Conservation (phyloP, 2,888 invertebrate genomes). For the Nomada ruficornis region DNA sequence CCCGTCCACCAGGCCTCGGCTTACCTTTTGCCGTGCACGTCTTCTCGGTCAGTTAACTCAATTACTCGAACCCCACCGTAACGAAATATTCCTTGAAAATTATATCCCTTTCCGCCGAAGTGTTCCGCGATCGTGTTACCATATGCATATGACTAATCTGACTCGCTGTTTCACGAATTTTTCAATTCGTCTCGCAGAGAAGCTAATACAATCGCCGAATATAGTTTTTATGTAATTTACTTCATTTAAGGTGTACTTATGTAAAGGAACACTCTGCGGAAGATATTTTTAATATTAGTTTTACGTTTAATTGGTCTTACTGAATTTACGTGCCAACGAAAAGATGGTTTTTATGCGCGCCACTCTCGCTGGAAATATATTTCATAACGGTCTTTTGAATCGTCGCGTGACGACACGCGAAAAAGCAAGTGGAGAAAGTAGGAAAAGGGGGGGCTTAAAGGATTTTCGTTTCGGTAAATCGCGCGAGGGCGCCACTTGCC, state of each 20-base stretch:
- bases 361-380: not conserved
- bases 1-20: slow-evolving; percentile 32
- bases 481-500: slow-evolving; percentile 2
- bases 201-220: too few relatives aligned
- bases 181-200: not conserved
- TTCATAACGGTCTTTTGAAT: not conserved
- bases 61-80: slow-evolving; percentile 49
- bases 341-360: not conserved
- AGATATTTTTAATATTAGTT: not conserved
- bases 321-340: not conserved
- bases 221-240: too few relatives aligned
- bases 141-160: not conserved
- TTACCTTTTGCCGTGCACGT: slow-evolving; percentile 45
- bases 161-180: not conserved
- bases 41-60: slow-evolving; percentile 52
- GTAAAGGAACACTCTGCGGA: not conserved
- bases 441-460: not conserved
- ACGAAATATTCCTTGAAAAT: slow-evolving; percentile 61
- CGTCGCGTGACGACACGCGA: not conserved
- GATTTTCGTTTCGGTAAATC: slow-evolving; percentile 43
- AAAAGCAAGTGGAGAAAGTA: not conserved
- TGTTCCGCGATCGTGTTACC: slow-evolving; percentile 33
- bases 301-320: not conserved
- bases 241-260: too few relatives aligned
- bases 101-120: slow-evolving; percentile 42